A percentile compares a stretch with the other conserved stretches of the same genome.
Evolutionary conservation across 2,797 vertebrate species (phyloP).

Genomic region (Taeniopygia guttata): DNA sequence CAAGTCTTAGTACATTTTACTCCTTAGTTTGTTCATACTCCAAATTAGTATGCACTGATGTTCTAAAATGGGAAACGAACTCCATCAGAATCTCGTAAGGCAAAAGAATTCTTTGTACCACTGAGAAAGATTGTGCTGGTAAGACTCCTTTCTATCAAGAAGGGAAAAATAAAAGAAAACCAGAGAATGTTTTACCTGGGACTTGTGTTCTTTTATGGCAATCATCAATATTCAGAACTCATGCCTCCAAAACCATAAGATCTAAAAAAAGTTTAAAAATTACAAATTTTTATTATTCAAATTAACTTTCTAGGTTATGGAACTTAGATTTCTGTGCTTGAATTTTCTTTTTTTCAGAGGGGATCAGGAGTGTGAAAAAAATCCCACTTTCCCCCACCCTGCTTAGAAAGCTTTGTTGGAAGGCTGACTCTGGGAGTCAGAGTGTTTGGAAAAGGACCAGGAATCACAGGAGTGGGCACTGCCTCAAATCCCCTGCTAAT

Average conservation of each 20-base stretch:
- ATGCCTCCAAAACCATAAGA: background rate
- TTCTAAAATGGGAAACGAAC: background rate
- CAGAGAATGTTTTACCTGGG: background rate
- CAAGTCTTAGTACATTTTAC: background rate
- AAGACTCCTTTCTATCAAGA: background rate
- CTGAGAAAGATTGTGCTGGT: background rate
- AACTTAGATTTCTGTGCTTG: background rate
- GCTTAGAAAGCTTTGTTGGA: background rate
- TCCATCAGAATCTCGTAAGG: background rate
- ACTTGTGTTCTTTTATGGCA: background rate
- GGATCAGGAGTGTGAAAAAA: background rate
- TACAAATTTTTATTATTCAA: background rate
- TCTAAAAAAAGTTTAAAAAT: background rate
- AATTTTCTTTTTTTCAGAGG: background rate
- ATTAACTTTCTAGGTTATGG: background rate
- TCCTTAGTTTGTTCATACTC: background rate
- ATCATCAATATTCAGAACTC: background rate
- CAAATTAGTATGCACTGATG: background rate
- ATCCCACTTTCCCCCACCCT: background rate
- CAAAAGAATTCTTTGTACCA: background rate
- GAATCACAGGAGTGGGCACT: background rate
- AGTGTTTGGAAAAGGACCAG: background rate
- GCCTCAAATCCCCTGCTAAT: constrained; percentile 11
- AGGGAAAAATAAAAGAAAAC: too few relatives aligned
- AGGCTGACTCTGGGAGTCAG: background rate